Base-by-base conservation (phyloP, 2,113 vertebrate genomes). In the Erythrocercus mccallii region DNA sequence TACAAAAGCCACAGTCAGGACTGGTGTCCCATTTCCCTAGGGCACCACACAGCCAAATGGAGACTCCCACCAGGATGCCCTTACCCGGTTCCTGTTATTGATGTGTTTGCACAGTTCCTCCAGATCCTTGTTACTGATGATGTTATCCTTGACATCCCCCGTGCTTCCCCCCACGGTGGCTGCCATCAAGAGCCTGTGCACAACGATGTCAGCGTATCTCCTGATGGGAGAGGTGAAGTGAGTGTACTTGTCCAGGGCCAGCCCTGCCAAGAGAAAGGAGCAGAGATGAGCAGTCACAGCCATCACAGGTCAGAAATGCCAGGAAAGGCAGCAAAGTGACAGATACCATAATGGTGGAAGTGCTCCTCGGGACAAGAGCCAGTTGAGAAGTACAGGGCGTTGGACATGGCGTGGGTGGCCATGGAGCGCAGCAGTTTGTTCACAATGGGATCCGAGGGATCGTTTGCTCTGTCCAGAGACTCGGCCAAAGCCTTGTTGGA, bases 221-320 rank as follows among this genome's bases (percentile, higher is more conserved):
- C 99, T 98, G 95, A 99, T 99, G 22, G 99, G 99, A 9, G 99
- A 99, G 4, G 99, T 99, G 96, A 99, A 99, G 92, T 99, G 99
- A 12, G 99, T 99, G 93, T 99, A 99, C 77, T 98, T 98, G 73
- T 99, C 99, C 80, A 99, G 97, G 78, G 99, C 99, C 57, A 99
- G 98, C 92, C 99, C 99, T 99, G 88, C 87, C 80, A 11, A 5
- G 18, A 15, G 64, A 87, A 44, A 74, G 71, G 9, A 61, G n/a
- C 56, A 3, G 25, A 35, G 16, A 3, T 24, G 25, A 71, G 51
- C 37, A 27, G 23, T 15, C 33, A 56, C 37, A 90, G 64, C 68
- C 42, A 68, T 11, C 48, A 20, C 6, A 56, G 38, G 9, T n/a
- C 64, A 30, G 44, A 25, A 57, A 47, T 30, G 19, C 19, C 27